Conservation (phyloP, 2,888 invertebrate species). For the Drosophila differens region DNA sequence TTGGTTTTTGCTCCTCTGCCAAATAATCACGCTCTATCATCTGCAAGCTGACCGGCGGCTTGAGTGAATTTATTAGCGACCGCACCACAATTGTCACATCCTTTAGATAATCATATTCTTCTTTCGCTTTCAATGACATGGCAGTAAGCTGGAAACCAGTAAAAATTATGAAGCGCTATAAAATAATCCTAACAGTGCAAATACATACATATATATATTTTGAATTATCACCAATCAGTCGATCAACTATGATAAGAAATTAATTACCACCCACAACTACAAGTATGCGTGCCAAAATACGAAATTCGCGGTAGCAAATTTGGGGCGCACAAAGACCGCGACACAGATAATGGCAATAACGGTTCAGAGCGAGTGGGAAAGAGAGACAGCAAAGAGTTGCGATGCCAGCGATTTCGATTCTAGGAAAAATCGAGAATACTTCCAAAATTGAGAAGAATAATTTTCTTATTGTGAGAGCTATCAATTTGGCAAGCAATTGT, state of each 20-base stretch:
- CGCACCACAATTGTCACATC: conserved; percentile 78
- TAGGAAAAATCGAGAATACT: not conserved
- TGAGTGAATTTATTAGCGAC: conserved; percentile 81
- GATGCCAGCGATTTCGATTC: conserved; percentile 1
- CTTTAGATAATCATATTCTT: conserved; percentile 56
- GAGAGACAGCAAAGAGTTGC: conserved; percentile 1
- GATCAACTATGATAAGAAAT: conserved; percentile 54
- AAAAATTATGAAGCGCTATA: not conserved
- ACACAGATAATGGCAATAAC: conserved; percentile 24
- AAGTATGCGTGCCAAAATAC: conserved; percentile 40
- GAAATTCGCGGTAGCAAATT: conserved; percentile 33
- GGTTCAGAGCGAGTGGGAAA: conserved; percentile 16
- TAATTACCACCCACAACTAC: conserved; percentile 42
- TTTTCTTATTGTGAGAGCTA: not conserved
- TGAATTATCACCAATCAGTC: conserved; percentile 30
- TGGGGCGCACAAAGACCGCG: conserved; percentile 27
- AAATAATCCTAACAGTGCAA: not conserved
- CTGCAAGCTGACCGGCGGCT: conserved; percentile 77
- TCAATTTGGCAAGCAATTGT: not conserved
- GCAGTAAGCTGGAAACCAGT: conserved; percentile 17
- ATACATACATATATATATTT: not conserved
- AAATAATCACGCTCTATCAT: conserved; percentile 87
- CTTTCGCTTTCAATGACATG: conserved; percentile 47
- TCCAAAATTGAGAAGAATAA: not conserved
- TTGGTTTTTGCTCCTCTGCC: conserved; percentile 88